Percentiles rank a stretch among this genome's conserved stretches.
Conservation (phyloP, 2,888 invertebrate genomes). For the Mycogona germanica region DNA sequence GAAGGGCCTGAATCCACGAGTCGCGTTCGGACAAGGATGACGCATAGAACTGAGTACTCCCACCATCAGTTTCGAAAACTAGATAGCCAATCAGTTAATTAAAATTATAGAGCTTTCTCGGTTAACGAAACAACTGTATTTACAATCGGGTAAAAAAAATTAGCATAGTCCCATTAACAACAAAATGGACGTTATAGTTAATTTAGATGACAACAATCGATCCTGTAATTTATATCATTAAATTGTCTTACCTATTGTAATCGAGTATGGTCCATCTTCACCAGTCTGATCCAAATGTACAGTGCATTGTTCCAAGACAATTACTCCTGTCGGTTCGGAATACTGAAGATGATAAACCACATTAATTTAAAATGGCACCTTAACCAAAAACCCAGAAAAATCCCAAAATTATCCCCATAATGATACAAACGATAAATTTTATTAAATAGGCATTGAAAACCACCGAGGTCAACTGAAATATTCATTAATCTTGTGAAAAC, state of each 20-base stretch:
- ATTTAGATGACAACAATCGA: too few relatives aligned
- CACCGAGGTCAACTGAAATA: too few relatives aligned
- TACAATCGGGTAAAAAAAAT: too few relatives aligned
- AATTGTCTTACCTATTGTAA: constrained; percentile 54
- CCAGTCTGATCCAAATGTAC: constrained; percentile 50
- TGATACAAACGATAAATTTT: too few relatives aligned
- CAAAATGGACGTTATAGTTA: too few relatives aligned
- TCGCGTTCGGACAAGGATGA: constrained; percentile 66
- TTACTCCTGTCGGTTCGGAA: constrained; percentile 75
- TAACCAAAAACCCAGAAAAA: not conserved
- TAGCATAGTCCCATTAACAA: too few relatives aligned
- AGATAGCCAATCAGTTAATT: not conserved
- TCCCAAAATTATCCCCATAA: constrained; percentile 6
- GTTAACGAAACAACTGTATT: too few relatives aligned
- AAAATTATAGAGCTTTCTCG: too few relatives aligned
- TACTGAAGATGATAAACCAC: constrained; percentile 34
- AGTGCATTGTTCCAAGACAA: constrained; percentile 77
- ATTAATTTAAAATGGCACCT: constrained; percentile 5
- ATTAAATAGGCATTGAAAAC: too few relatives aligned
- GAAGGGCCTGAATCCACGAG: constrained; percentile 73
- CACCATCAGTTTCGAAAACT: constrained; percentile 69
- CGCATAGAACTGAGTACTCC: constrained; percentile 67
- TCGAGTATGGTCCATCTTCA: constrained; percentile 62
- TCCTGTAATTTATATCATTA: not conserved
- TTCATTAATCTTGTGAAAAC: too few relatives aligned